These are phyloP conservation scores for Oithona nana DNA, from an alignment of 2,888 invertebrate genomes.

Conservation along the genomic window DNA sequence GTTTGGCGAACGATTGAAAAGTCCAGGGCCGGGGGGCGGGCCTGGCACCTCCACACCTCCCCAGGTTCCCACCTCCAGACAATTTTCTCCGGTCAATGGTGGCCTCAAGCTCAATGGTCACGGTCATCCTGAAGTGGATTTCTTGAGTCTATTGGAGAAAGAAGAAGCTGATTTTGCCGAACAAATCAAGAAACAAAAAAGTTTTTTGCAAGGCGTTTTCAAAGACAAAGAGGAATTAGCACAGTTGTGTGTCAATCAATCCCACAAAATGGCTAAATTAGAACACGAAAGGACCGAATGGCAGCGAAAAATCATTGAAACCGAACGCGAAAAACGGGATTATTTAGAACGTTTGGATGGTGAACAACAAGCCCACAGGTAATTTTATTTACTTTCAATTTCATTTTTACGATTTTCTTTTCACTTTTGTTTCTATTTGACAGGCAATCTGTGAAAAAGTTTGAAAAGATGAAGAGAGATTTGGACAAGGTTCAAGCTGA, in stretches of 20 bases:
- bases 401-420: neutral
- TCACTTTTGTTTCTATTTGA: neutral
- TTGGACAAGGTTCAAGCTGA: conserved; percentile 15
- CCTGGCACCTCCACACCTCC: neutral
- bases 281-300: conserved; percentile 15
- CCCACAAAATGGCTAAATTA: conserved; percentile 5
- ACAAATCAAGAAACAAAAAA: conserved; percentile 15
- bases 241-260: neutral
- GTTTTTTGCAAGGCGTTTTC: conserved; percentile 11
- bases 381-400: neutral
- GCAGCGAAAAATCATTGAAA: conserved; percentile 15
- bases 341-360: neutral
- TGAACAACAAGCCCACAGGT: conserved; percentile 3
- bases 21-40: conserved; percentile 1
- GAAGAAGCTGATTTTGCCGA: conserved; percentile 11
- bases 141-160: neutral
- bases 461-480: conserved; percentile 15
- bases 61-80: neutral
- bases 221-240: conserved; percentile 14
- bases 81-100: neutral
- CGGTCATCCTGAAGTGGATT: neutral
- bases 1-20: conserved; percentile 6
- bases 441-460: conserved; percentile 12
- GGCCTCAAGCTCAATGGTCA: neutral
- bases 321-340: conserved; percentile 17